A percentile compares a stretch with the other conserved stretches of the same genome.
These are phyloP conservation scores for Drosophila takahashii DNA, from an alignment of 1,140 invertebrate species.

Conservation along the genomic window DNA sequence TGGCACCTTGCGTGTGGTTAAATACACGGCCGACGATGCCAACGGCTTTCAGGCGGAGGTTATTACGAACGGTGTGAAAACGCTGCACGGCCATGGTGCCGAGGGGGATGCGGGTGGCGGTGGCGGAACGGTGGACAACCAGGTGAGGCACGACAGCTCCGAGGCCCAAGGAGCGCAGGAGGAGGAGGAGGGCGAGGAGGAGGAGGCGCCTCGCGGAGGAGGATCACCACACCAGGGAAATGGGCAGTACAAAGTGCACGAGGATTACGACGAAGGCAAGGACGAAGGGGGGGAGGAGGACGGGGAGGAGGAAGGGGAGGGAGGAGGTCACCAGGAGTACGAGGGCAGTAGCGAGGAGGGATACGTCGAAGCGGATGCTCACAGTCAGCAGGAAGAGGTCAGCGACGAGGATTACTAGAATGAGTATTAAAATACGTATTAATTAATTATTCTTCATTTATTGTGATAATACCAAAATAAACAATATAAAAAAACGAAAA, in stretches of 20 bases:
- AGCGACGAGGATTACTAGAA: conserved; percentile 65
- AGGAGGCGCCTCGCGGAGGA: neutral
- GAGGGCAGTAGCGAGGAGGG: conserved; percentile 78
- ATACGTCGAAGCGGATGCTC: conserved; percentile 65
- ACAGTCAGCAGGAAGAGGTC: conserved; percentile 55
- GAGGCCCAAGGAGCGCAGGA: conserved; percentile 27
- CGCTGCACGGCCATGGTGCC: conserved; percentile 68
- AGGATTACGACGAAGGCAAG: conserved; percentile 49
- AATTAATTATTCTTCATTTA: conserved; percentile 1
- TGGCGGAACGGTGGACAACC: conserved; percentile 40
- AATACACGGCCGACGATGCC: conserved; percentile 86
- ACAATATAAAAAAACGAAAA: conserved; percentile 19
- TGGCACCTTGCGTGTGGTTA: conserved; percentile 85
- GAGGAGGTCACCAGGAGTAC: conserved; percentile 67
- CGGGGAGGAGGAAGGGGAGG: conserved; percentile 27
- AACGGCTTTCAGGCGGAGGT: conserved; percentile 86
- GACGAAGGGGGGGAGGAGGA: conserved; percentile 28
- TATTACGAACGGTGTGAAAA: conserved; percentile 74
- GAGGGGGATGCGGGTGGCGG: conserved; percentile 19
- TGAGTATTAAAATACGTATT: neutral
- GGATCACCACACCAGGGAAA: conserved; percentile 23
- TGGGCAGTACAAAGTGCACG: conserved; percentile 64
- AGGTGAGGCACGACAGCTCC: conserved; percentile 44
- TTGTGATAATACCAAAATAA: conserved; percentile 47
- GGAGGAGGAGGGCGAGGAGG: conserved; percentile 3